phyloP scores from a whole-genome alignment of 2,113 vertebrate species.

The Perognathus longimembris region DNA sequence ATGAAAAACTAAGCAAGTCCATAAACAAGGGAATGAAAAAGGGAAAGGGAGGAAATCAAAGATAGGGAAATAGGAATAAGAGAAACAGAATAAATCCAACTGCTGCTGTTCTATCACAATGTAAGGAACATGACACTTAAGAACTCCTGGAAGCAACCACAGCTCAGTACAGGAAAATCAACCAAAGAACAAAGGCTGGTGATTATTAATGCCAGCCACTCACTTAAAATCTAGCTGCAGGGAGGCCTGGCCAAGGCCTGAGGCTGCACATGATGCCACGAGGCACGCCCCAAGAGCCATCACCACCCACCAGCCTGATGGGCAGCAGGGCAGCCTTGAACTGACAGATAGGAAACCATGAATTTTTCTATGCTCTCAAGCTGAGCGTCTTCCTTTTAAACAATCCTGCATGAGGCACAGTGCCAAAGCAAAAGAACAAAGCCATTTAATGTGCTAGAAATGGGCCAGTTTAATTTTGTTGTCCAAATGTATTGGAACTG shows the following conservation, averaged over 20 bases:
- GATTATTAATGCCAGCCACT: rapidly evolving
- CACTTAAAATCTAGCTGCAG: not conserved
- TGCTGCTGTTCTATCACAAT: not conserved
- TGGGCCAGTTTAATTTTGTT: slow-evolving; percentile 68
- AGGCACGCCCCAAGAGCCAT: not conserved
- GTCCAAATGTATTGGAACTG: slow-evolving; percentile 62
- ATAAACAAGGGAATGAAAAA: not conserved
- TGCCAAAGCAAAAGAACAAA: slow-evolving; percentile 72
- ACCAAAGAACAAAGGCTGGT: slow-evolving; percentile 13
- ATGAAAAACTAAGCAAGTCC: not conserved
- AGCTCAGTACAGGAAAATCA: not conserved
- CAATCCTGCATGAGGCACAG: not conserved
- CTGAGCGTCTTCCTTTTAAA: slow-evolving; percentile 52
- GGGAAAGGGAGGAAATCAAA: not conserved
- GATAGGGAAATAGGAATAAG: not conserved
- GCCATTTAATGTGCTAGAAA: slow-evolving; percentile 45
- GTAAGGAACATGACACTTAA: not conserved
- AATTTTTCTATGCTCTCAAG: slow-evolving; percentile 34
- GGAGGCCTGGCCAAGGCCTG: not conserved
- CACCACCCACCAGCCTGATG: not conserved
- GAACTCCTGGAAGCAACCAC: not conserved
- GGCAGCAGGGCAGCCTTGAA: not conserved
- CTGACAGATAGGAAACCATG: not conserved
- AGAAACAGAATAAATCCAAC: not conserved
- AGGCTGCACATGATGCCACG: not conserved